These are phyloP conservation scores for Delichon dasypus DNA, from an alignment of 2,797 vertebrate genomes.

Conservation along the genomic window DNA sequence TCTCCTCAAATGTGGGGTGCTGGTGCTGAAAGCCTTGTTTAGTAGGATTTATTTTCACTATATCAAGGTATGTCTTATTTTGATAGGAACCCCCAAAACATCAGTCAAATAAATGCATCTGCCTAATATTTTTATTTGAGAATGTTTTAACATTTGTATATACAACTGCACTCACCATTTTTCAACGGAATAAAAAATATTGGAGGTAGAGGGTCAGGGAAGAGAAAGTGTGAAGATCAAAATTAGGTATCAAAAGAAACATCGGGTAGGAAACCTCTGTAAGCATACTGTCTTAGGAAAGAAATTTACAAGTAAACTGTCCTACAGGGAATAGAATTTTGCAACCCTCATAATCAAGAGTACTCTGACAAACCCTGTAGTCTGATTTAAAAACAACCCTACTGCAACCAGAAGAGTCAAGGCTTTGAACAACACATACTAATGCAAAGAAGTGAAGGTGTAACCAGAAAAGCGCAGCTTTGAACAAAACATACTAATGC, in stretches of 20 bases:
- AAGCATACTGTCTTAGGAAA: not conserved
- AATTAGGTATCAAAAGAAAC: not conserved
- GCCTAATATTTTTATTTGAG: not conserved
- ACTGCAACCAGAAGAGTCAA: not conserved
- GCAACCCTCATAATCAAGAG: not conserved
- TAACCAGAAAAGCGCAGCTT: too few species aligned
- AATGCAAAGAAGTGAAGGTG: not conserved
- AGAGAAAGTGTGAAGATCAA: not conserved
- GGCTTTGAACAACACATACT: not conserved
- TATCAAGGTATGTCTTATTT: not conserved
- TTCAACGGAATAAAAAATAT: not conserved
- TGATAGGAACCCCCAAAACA: not conserved
- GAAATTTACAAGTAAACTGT: not conserved
- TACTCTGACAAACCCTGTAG: not conserved
- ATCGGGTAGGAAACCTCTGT: not conserved
- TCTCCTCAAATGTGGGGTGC: not conserved
- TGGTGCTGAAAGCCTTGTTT: not conserved
- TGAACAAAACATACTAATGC: not conserved
- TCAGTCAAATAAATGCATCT: not conserved
- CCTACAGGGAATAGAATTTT: not conserved
- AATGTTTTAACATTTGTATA: not conserved
- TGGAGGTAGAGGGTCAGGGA: fast-evolving
- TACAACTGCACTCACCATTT: not conserved
- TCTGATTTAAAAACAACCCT: not conserved
- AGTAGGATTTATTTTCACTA: not conserved